phyloP scores from a whole-genome alignment of 2,113 vertebrate species.

The Dromiciops gliroides region DNA sequence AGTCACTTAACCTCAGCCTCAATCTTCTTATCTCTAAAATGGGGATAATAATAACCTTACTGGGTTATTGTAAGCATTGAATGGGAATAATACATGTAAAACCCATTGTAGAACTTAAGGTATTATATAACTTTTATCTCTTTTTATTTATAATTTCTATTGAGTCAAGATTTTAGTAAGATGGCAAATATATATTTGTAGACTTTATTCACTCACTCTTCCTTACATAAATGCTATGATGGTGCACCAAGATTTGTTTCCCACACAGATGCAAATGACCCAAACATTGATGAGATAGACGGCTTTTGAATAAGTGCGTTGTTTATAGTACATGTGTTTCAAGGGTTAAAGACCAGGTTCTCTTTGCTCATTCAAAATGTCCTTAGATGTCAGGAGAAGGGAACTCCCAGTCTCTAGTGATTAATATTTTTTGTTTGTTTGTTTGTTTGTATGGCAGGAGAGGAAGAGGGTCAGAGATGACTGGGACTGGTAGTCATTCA shows the following conservation, averaged over 20 bases:
- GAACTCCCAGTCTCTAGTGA: background rate
- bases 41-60: background rate
- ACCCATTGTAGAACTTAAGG: background rate
- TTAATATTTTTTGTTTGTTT: background rate
- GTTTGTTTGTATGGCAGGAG: background rate
- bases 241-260: background rate
- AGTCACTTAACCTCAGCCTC: background rate
- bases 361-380: background rate
- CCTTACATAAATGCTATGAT: background rate
- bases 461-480: background rate
- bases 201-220: background rate
- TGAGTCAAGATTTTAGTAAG: background rate
- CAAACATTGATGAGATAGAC: background rate
- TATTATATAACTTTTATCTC: background rate
- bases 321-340: background rate
- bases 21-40: background rate
- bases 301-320: background rate
- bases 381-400: background rate
- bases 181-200: background rate
- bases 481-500: background rate
- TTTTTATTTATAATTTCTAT: constrained; percentile 11
- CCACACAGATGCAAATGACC: background rate
- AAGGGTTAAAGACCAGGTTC: background rate
- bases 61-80: background rate
- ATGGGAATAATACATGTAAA: background rate